These are phyloP conservation scores for Podarcis siculus DNA, from an alignment of 2,797 vertebrate genomes.

Conservation along the genomic window DNA sequence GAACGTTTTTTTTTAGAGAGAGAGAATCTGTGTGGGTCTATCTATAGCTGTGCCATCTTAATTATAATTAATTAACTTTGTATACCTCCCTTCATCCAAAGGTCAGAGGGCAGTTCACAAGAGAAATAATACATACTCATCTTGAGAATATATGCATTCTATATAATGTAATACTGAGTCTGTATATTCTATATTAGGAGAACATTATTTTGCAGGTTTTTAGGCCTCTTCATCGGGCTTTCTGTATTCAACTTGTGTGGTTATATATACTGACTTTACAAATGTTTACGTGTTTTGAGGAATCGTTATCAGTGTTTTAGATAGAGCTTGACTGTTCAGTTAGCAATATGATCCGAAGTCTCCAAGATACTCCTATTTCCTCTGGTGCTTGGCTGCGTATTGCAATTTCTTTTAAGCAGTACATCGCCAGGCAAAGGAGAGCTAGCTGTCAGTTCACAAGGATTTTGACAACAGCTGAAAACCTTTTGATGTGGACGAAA, in stretches of 20 bases:
- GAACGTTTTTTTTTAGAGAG: background rate
- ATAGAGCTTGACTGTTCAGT: background rate
- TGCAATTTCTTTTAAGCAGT: background rate
- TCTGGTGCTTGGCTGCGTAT: background rate
- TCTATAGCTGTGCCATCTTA: background rate
- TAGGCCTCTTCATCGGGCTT: background rate
- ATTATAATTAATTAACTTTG: background rate
- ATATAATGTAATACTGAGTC: too few species aligned
- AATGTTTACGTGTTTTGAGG: background rate
- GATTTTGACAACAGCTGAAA: background rate
- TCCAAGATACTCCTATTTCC: background rate
- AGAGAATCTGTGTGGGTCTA: background rate
- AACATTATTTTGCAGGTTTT: background rate
- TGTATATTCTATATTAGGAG: too few species aligned
- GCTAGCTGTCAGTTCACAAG: background rate
- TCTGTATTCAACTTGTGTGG: background rate
- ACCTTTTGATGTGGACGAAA: background rate
- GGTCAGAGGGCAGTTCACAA: too few species aligned
- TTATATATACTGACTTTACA: accelerated
- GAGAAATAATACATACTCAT: too few species aligned
- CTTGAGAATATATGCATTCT: too few species aligned
- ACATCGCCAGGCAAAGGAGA: background rate
- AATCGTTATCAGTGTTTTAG: background rate
- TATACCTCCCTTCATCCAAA: too few species aligned
- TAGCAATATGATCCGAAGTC: background rate